phyloP scores from a whole-genome alignment of 2,888 invertebrate species.

The Cepaea hortensis region DNA sequence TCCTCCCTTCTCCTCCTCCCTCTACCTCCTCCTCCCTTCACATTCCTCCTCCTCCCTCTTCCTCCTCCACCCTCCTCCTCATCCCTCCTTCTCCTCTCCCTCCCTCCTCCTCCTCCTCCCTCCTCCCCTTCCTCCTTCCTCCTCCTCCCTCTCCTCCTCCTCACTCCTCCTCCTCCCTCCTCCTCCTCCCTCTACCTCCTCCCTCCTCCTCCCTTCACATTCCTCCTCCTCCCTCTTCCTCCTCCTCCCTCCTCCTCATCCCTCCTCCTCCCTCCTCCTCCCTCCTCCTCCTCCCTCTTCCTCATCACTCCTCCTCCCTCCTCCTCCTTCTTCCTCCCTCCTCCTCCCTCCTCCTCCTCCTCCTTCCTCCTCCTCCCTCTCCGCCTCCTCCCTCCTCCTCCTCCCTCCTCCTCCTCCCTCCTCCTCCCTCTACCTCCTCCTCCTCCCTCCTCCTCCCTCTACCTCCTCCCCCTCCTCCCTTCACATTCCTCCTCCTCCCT shows the following conservation, averaged over 20 bases:
- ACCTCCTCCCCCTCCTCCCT: not conserved
- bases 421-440: not conserved
- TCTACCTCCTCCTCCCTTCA: not conserved
- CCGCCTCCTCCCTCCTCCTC: not conserved
- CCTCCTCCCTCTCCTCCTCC: too few relatives aligned
- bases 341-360: not conserved
- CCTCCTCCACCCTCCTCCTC: not conserved
- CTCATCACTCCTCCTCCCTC: not conserved
- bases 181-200: not conserved
- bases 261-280: not conserved
- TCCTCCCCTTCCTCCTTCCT: slow-evolving; percentile 6
- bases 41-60: slow-evolving; percentile 3
- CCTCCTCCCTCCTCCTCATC: not conserved
- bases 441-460: too few relatives aligned
- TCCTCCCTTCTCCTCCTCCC: not conserved
- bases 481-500: too few relatives aligned
- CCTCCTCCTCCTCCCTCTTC: not conserved
- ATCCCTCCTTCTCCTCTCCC: not conserved
- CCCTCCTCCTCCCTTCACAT: not conserved
- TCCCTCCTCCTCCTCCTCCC: not conserved
- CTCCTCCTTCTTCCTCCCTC: not conserved
- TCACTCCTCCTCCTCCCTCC: too few relatives aligned
- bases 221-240: not conserved
- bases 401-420: not conserved
- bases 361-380: not conserved